A percentile compares a stretch with the other conserved stretches of the same genome.
Conservation (phyloP, 2,113 vertebrate genomes). For the Sinocyclocheilus anshuiensis region DNA sequence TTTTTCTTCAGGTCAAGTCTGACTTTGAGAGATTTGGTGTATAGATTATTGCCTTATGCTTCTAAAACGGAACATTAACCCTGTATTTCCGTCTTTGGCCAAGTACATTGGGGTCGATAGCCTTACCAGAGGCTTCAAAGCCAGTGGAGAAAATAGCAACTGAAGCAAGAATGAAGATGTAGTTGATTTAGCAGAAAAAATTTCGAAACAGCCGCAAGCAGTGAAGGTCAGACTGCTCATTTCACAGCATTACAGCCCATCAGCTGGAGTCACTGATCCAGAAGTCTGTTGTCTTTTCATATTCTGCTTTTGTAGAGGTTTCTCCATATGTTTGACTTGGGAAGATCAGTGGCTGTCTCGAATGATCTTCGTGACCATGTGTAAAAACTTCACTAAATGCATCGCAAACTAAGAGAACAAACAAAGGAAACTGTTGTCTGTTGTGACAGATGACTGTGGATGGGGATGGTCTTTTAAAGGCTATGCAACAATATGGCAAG, state of each 20-base stretch:
- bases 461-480: conserved; percentile 43
- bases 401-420: conserved; percentile 4
- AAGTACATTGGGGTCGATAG: conserved; percentile 8
- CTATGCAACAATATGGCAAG: conserved; percentile 53
- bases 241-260: neutral
- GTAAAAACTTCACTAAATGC: neutral
- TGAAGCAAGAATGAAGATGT: neutral
- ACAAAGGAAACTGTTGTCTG: neutral
- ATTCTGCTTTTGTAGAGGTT: neutral
- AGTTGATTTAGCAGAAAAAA: neutral
- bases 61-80: conserved; percentile 27
- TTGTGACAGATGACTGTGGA: neutral
- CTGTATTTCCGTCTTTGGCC: conserved; percentile 3
- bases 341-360: neutral
- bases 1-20: conserved; percentile 29
- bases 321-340: neutral
- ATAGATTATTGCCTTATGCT: conserved; percentile 46
- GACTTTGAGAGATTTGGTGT: neutral
- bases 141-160: neutral
- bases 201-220: neutral
- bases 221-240: conserved; percentile 10
- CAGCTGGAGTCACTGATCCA: neutral
- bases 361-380: neutral
- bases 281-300: neutral
- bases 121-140: conserved; percentile 28